These are phyloP conservation scores for Cyrtorhinus lividipennis DNA, from an alignment of 1,140 invertebrate species.

Conservation along the genomic window DNA sequence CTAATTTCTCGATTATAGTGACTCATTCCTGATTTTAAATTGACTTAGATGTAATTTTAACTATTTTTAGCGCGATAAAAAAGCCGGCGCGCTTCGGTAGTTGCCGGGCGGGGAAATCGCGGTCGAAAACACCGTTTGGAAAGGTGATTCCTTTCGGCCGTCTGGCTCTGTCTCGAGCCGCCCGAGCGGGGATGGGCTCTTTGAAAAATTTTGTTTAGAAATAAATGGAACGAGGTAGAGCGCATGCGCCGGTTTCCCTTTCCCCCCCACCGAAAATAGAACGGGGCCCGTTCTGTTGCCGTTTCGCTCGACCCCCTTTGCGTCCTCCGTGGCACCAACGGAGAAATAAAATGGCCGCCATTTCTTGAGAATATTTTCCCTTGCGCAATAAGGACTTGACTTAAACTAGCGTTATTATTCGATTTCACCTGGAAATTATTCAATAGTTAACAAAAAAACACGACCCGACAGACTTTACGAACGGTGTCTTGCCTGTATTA, in stretches of 20 bases:
- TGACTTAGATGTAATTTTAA: no score
- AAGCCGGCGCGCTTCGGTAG: no score
- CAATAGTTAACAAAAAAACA: no score
- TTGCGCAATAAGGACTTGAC: not conserved
- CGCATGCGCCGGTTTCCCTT: not conserved
- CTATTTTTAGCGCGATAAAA: no score
- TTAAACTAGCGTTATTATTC: no score
- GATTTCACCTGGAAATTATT: no score
- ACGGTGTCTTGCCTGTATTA: not conserved
- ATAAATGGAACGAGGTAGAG: not conserved
- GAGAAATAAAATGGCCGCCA: slow-evolving; percentile 4
- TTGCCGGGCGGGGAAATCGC: no score
- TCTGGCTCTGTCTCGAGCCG: not conserved
- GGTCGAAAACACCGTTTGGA: no score
- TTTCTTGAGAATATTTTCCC: not conserved
- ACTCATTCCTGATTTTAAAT: no score
- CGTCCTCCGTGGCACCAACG: not conserved
- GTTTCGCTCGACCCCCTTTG: not conserved
- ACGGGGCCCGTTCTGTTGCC: not conserved
- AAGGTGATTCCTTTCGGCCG: not conserved
- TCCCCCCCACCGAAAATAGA: slow-evolving; percentile 1
- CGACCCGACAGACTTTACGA: no score
- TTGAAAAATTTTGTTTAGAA: not conserved
- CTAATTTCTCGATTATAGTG: no score
- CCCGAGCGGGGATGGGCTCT: no score